phyloP scores from a whole-genome alignment of 92 coral and sea anemone species.

The Pocillopora grandis region DNA sequence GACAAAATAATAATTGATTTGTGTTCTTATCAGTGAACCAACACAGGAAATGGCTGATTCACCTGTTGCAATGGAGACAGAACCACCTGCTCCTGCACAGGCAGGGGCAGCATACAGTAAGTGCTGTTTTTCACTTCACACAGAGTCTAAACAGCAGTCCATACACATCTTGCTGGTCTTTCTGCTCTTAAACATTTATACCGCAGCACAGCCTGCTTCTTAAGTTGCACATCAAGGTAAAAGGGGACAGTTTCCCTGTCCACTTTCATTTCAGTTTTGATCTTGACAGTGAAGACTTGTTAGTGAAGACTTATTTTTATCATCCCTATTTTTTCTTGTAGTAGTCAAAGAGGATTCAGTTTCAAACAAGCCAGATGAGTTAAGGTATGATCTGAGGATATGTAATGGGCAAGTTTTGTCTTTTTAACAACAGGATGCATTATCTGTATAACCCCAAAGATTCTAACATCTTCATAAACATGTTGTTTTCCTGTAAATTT shows the following conservation, averaged over 20 bases:
- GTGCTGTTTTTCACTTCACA: constrained; percentile 10
- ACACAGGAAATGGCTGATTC: constrained; percentile 72
- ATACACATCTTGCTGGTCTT: neutral
- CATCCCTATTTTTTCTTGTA: constrained; percentile 7
- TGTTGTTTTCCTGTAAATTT: neutral
- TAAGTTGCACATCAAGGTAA: too few relatives aligned
- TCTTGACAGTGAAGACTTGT: neutral
- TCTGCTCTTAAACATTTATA: too few relatives aligned
- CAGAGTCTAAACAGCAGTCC: neutral
- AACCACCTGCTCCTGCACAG: constrained; percentile 62
- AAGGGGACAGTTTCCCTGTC: neutral
- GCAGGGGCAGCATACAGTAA: constrained; percentile 91
- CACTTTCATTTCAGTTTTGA: neutral
- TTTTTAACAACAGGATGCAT: neutral
- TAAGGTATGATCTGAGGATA: constrained; percentile 19
- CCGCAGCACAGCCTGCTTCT: too few relatives aligned
- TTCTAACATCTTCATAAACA: neutral
- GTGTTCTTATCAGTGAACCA: constrained; percentile 49
- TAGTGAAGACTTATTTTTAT: neutral
- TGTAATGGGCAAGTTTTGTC: neutral
- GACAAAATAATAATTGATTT: neutral
- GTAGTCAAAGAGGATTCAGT: constrained; percentile 31
- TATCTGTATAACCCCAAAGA: neutral
- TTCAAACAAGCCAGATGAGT: constrained; percentile 42
- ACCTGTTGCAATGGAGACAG: constrained; percentile 99